Conservation (phyloP, 2,888 invertebrate genomes). For the Tipula vernalis region DNA sequence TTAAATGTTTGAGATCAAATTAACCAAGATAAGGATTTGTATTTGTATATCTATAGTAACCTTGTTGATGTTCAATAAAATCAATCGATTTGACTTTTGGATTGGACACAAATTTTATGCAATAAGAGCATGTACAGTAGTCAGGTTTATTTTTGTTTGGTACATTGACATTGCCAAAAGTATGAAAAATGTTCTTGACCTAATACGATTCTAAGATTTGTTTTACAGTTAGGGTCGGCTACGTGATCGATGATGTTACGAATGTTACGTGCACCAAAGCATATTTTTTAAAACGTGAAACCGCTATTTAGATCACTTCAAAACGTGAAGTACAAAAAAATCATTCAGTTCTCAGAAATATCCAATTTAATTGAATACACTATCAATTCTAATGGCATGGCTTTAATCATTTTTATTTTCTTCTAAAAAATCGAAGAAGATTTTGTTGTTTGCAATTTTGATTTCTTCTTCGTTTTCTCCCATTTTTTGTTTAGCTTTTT, state of each 20-base stretch:
- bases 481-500: neutral
- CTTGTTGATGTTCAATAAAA: neutral
- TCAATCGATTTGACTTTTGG: neutral
- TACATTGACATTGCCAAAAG: neutral
- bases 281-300: neutral
- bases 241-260: neutral
- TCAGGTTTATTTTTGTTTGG: neutral
- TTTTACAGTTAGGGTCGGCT: neutral
- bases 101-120: neutral
- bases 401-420: neutral
- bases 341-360: neutral
- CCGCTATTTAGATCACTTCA: neutral
- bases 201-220: neutral
- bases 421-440: neutral
- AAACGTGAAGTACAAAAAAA: neutral
- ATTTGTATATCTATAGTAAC: neutral
- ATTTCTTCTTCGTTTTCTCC: neutral
- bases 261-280: neutral
- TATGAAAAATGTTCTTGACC: neutral
- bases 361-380: neutral
- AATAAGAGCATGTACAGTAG: neutral
- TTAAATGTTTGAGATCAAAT: neutral
- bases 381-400: neutral
- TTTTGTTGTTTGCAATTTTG: conserved; percentile 4
- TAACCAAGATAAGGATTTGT: neutral